Base-by-base conservation (phyloP, 2,797 vertebrate species). In the Perodicticus potto region DNA sequence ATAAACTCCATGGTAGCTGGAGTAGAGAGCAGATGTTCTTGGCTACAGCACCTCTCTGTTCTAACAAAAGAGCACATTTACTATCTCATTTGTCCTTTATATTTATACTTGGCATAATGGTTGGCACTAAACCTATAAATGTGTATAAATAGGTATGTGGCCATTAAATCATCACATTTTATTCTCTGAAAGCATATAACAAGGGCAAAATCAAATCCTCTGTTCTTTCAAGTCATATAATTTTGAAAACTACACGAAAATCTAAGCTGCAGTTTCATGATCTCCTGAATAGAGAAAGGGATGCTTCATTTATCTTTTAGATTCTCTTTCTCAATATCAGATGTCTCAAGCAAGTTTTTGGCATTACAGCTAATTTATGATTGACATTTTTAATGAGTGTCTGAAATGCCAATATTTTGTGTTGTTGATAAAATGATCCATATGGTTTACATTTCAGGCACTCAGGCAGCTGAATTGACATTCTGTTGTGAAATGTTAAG, bases 391-490 rank as follows among this genome's bases (percentile, higher is more conserved):
- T 97, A 97, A 97, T 97, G 95, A 95, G 80, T 95, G 94, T 93
- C 93, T 97, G 83, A 97, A 97, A 97, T 96, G 97, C 97, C 97
- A 97, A 97, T 97, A 97, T 97, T 97, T 97, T 97, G 96, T 93
- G 96, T 96, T 97, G 97, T 97, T 97, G 97, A 97, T 97, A 97
- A 96, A 97, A 89, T 2, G 93, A 97, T 97, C 97, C 97, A 96
- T 97, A 97, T 97, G 97, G 92, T 97, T 97, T 97, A 93, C 93
- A 97, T 97, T 97, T 97, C 96, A 97, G 86, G 97, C 19, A 91
- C 91, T 89, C 94, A 95, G 86, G 96, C 97, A 97, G 97, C 95
- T 97, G 97, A 97, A 97, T 85, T 97, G 97, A 97, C 97, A 97
- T 97, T 97, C 96, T 97, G 97, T 97, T 97, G 95, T 96, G 97